These are phyloP conservation scores for Rallus crepitans DNA, from an alignment of 2,797 vertebrate genomes.

Conservation along the genomic window DNA sequence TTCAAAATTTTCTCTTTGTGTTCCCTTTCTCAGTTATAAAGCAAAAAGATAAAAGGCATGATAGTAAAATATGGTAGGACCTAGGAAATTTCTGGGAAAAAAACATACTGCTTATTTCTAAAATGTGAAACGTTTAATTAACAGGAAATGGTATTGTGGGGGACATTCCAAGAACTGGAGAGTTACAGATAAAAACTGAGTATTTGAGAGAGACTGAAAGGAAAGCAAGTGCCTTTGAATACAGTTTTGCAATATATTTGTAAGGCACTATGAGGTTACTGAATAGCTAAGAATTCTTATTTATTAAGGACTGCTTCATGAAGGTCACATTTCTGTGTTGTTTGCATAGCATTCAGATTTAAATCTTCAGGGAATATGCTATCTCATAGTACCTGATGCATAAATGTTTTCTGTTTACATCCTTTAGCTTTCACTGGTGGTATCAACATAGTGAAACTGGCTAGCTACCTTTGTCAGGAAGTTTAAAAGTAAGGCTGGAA, in stretches of 20 bases:
- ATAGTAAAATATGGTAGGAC: background rate
- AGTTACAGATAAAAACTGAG: background rate
- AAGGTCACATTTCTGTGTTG: background rate
- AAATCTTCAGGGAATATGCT: background rate
- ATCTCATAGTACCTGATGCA: background rate
- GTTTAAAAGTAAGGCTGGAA: background rate
- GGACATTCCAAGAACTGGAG: background rate
- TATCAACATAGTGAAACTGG: background rate
- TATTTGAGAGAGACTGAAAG: background rate
- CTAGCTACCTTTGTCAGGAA: background rate
- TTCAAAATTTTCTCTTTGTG: slow-evolving; percentile 7
- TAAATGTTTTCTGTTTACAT: background rate
- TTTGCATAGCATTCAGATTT: background rate
- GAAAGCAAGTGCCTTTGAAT: background rate
- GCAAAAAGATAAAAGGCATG: background rate
- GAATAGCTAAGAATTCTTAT: background rate
- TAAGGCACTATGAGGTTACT: background rate
- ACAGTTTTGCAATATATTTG: background rate
- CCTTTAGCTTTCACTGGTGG: background rate
- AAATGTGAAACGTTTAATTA: slow-evolving; percentile 8
- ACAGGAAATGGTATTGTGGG: background rate
- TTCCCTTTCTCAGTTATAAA: slow-evolving; percentile 3
- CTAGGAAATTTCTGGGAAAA: background rate
- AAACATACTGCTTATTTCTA: background rate
- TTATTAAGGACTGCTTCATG: background rate